Base-by-base conservation (phyloP, 2,113 vertebrate species). In the Pavo muticus region DNA sequence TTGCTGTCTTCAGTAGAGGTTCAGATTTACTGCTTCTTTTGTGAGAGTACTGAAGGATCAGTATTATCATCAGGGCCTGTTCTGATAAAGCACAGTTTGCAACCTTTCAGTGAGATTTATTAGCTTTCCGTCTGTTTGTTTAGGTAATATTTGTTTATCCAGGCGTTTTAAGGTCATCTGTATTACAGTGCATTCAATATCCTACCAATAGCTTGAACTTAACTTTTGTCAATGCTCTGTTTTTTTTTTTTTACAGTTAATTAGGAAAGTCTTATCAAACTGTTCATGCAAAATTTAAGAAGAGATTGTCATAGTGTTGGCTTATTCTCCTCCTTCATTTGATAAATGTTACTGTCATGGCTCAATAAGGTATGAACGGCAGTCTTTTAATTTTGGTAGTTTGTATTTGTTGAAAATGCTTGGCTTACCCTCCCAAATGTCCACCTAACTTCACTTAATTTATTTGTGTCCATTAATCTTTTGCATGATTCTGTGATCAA, bases 341-440 rank as follows among this genome's bases (percentile, higher is more conserved):
- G 93, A 97, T 96, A 82, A 96, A 97, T 97, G 96, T 96, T 97
- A 91, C 75, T 97, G 88, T 97, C 93, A 76, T 93, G 64, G 50
- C 78, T 97, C 94, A 97, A 76, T 95, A 97, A 97, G 69, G 93
- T 89, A 91, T 94, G 91, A 97, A 61, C 83, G 92, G 86, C 92
- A 96, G 87, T 94, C 87, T 97, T 95, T 96, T 97, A 91, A 93
- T 96, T 97, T 95, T 97, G 94, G 88, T 95, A 96, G 74, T 94
- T 96, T 93, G 39, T 91, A 44, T 94, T 96, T 95, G 70, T 63
- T 95, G 68, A 93, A 67, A 21, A 80, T 96, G 67, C 90, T 97
- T 95, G 91, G 37, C 60, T 97, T 97, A 87, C 95, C 86, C 83
- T 97, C 60, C 17, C 25, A 12, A 94, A 96, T 95, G 96, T 96